Percentiles rank a stretch among this genome's conserved stretches.
Conservation (phyloP, 2,113 vertebrate genomes). For the Furnarius figulus region DNA sequence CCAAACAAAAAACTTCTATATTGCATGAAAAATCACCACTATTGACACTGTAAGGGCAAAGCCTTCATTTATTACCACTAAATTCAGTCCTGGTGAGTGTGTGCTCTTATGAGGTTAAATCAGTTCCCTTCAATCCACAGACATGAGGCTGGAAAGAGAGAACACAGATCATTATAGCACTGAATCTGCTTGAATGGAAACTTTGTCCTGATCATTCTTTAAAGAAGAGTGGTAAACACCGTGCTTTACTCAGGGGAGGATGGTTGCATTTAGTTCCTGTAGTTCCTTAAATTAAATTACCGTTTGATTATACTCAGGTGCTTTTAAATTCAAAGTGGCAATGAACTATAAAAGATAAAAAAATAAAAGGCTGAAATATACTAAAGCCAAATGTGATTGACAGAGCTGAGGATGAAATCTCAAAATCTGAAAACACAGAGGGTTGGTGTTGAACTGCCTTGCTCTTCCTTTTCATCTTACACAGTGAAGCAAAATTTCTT, state of each 20-base stretch:
- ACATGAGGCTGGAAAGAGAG: background rate
- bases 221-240: background rate
- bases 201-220: background rate
- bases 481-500: background rate
- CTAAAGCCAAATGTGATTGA: background rate
- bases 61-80: background rate
- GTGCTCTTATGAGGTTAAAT: background rate
- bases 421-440: background rate
- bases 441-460: background rate
- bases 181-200: background rate
- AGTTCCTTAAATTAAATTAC: background rate
- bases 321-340: background rate
- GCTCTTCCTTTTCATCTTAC: background rate
- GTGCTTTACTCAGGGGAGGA: background rate
- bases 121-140: background rate
- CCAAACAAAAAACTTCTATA: background rate
- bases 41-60: background rate
- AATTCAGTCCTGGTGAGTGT: background rate
- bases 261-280: background rate
- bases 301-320: background rate
- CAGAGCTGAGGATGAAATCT: background rate
- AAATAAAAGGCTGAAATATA: background rate
- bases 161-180: background rate
- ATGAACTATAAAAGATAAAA: background rate
- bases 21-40: background rate